These are phyloP conservation scores for Drosophila neotestacea DNA, from an alignment of 2,888 invertebrate species.

Conservation along the genomic window DNA sequence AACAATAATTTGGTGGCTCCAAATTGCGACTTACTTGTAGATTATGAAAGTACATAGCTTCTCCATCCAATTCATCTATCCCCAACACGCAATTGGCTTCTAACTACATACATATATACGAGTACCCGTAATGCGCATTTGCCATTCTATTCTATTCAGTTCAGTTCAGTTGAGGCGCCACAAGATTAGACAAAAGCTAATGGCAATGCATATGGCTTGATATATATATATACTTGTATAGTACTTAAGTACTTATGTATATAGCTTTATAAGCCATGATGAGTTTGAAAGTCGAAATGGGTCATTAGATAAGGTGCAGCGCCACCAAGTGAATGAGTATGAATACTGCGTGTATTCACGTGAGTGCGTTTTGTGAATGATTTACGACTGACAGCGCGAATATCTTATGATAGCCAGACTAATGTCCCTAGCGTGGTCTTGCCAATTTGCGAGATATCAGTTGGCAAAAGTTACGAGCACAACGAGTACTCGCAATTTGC, in stretches of 20 bases:
- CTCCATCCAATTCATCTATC: neutral
- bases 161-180: slow-evolving; percentile 33
- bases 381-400: slow-evolving; percentile 63
- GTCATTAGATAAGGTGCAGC: slow-evolving; percentile 65
- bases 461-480: slow-evolving; percentile 15
- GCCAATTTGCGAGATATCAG: slow-evolving; percentile 56
- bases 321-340: neutral
- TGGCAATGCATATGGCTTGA: slow-evolving; percentile 48
- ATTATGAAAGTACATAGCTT: slow-evolving; percentile 33
- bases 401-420: slow-evolving; percentile 40
- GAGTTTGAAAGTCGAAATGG: slow-evolving; percentile 55
- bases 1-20: slow-evolving; percentile 53
- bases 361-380: slow-evolving; percentile 67
- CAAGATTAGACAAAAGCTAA: slow-evolving; percentile 67
- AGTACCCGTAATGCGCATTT: slow-evolving; percentile 59
- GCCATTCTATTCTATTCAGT: neutral
- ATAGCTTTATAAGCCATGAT: slow-evolving; percentile 18
- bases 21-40: slow-evolving; percentile 58
- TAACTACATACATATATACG: slow-evolving; percentile 19
- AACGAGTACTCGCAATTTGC: slow-evolving; percentile 10
- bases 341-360: slow-evolving; percentile 46
- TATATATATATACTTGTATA: slow-evolving; percentile 9
- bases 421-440: slow-evolving; percentile 36
- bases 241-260: slow-evolving; percentile 6
- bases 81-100: slow-evolving; percentile 56